These are phyloP conservation scores for Neoascia interrupta DNA, from an alignment of 2,888 invertebrate genomes.

Conservation along the genomic window DNA sequence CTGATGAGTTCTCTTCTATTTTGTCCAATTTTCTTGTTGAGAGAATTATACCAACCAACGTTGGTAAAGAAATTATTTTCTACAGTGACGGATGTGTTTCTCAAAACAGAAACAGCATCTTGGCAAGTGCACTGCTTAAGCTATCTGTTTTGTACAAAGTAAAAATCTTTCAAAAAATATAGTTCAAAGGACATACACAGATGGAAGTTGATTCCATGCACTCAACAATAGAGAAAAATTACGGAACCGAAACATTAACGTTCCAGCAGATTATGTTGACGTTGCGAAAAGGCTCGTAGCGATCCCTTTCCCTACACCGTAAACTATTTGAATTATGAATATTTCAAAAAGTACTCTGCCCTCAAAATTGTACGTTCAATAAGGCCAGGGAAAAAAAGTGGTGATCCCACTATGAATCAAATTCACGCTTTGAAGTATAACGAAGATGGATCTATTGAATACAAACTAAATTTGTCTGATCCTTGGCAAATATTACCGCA, in stretches of 20 bases:
- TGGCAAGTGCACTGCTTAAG: conserved; percentile 25
- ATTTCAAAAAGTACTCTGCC: conserved; percentile 4
- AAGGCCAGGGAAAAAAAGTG: too few species aligned
- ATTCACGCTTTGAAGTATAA: conserved; percentile 21
- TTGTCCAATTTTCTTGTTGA: conserved; percentile 7
- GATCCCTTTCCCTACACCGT: conserved; percentile 19
- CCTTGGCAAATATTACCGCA: too few species aligned
- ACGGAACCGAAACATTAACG: conserved; percentile 10
- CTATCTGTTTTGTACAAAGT: background rate
- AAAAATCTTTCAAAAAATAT: conserved; percentile 23
- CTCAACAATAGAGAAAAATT: conserved; percentile 22
- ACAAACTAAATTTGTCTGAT: conserved; percentile 25
- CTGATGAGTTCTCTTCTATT: conserved; percentile 27
- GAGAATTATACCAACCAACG: conserved; percentile 1
- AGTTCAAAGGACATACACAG: conserved; percentile 17
- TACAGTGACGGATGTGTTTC: conserved; percentile 28
- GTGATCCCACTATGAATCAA: conserved; percentile 24
- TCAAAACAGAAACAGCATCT: conserved; percentile 28
- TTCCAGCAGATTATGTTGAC: conserved; percentile 14
- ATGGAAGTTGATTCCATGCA: conserved; percentile 34
- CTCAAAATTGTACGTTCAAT: too few species aligned
- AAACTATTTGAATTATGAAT: conserved; percentile 2
- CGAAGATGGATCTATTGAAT: conserved; percentile 13
- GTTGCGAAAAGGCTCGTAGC: conserved; percentile 14
- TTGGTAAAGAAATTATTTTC: conserved; percentile 17